phyloP scores from a whole-genome alignment of 2,113 vertebrate species.

The Protomyctophum bolini region DNA sequence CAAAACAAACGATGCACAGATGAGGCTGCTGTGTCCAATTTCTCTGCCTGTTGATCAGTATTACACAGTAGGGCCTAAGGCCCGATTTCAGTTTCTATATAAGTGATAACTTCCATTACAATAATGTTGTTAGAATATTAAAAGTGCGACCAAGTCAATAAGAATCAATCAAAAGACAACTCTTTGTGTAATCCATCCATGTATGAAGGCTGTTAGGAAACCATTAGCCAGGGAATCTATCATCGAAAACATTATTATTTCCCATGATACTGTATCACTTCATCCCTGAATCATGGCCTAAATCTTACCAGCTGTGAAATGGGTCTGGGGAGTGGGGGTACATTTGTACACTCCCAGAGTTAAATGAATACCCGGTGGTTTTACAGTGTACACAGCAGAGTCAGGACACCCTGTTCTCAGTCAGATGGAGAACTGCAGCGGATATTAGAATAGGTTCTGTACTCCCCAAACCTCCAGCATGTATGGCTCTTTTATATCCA shows the following conservation, averaged over 20 bases:
- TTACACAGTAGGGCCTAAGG: constrained; percentile 10
- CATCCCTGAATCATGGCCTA: no score
- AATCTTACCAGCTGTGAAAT: no score
- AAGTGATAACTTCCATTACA: background rate
- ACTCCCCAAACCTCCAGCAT: background rate
- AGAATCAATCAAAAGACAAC: background rate
- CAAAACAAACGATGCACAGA: constrained; percentile 41
- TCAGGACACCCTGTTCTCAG: background rate
- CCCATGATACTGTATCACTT: no score
- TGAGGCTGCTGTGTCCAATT: constrained; percentile 34
- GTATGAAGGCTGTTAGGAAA: background rate
- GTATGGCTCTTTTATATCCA: background rate
- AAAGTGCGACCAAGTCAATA: background rate
- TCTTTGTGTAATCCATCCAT: background rate
- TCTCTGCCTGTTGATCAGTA: constrained; percentile 23
- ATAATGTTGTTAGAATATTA: background rate
- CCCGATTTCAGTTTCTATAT: constrained; percentile 4
- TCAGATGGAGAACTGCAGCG: background rate
- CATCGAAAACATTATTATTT: no score
- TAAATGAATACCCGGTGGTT: no score
- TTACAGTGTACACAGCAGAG: background rate
- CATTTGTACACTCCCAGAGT: no score
- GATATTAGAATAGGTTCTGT: background rate
- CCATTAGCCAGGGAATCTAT: no score
- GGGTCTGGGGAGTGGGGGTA: no score